Conservation (phyloP, 2,797 vertebrate species). For the Menidia menidia region DNA sequence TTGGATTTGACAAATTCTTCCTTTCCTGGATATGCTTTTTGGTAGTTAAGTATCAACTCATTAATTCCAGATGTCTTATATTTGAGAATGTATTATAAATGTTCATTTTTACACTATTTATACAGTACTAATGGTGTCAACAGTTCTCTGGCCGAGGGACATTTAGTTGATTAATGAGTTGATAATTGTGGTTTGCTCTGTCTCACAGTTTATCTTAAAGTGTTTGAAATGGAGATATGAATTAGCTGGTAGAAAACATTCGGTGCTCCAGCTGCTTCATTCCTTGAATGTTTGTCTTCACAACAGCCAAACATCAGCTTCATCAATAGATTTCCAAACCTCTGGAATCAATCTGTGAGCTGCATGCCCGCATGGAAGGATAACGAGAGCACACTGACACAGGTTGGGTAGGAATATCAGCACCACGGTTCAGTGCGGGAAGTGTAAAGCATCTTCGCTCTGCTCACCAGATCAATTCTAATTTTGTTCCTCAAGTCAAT, state of each 20-base stretch:
- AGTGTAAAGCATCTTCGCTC: conserved; percentile 51
- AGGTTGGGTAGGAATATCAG: conserved; percentile 30
- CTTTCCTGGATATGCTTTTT: too few relatives aligned
- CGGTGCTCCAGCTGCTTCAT: conserved; percentile 7
- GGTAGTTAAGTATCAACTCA: too few relatives aligned
- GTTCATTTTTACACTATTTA: too few relatives aligned
- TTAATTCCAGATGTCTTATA: too few relatives aligned
- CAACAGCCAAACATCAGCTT: conserved; percentile 15
- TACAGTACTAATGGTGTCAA: too few relatives aligned
- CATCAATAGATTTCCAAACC: conserved; percentile 41
- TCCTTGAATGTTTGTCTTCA: conserved; percentile 13
- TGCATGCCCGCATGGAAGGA: conserved; percentile 31
- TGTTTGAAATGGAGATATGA: conserved; percentile 13
- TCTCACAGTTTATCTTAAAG: conserved; percentile 7
- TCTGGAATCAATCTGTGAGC: conserved; percentile 29
- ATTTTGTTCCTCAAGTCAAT: conserved; percentile 55
- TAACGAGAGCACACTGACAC: conserved; percentile 47
- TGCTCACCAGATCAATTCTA: conserved; percentile 57
- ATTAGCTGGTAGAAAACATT: conserved; percentile 14
- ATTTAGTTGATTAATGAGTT: too few relatives aligned
- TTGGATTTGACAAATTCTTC: too few relatives aligned
- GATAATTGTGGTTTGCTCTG: conserved; percentile 9
- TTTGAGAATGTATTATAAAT: too few relatives aligned
- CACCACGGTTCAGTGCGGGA: conserved; percentile 47
- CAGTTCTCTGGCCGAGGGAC: too few relatives aligned